Evolutionary conservation across 53 echinoderm and acorn worm species (phyloP).

Genomic region (Echinarachnius parma): DNA sequence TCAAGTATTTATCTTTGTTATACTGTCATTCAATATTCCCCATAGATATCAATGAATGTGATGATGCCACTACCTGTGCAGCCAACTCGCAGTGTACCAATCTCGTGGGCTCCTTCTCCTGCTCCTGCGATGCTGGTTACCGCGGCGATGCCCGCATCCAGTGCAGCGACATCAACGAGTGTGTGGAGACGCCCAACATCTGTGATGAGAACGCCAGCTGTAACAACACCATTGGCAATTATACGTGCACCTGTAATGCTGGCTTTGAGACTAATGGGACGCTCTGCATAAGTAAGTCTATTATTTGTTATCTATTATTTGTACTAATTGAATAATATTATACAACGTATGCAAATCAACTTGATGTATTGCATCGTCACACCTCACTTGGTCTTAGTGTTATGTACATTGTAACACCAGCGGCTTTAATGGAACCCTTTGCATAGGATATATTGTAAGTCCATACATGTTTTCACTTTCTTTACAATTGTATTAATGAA

Average conservation of each 20-base stretch:
- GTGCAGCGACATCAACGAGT: constrained; percentile 76
- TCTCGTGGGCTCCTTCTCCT: constrained; percentile 53
- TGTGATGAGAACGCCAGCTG: constrained; percentile 65
- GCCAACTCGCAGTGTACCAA: constrained; percentile 57
- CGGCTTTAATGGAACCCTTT: too few species aligned
- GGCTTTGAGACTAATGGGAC: constrained; percentile 63
- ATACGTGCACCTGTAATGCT: constrained; percentile 53
- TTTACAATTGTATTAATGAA: too few species aligned
- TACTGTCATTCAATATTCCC: too few species aligned
- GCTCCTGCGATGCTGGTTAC: constrained; percentile 69
- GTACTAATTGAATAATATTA: too few species aligned
- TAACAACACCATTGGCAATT: constrained; percentile 59
- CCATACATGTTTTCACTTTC: too few species aligned
- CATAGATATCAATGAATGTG: constrained; percentile 83
- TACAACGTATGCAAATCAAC: too few species aligned
- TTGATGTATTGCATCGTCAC: too few species aligned
- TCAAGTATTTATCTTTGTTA: too few species aligned
- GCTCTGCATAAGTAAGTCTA: constrained; percentile 55
- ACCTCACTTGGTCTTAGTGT: too few species aligned
- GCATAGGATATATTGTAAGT: too few species aligned
- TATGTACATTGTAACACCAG: too few species aligned
- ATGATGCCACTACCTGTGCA: constrained; percentile 41
- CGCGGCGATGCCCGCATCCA: constrained; percentile 58
- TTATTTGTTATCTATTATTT: too few species aligned
- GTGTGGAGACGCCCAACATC: constrained; percentile 54